phyloP scores from a whole-genome alignment of 2,888 invertebrate genomes.

The Drosophila stalkeri region DNA sequence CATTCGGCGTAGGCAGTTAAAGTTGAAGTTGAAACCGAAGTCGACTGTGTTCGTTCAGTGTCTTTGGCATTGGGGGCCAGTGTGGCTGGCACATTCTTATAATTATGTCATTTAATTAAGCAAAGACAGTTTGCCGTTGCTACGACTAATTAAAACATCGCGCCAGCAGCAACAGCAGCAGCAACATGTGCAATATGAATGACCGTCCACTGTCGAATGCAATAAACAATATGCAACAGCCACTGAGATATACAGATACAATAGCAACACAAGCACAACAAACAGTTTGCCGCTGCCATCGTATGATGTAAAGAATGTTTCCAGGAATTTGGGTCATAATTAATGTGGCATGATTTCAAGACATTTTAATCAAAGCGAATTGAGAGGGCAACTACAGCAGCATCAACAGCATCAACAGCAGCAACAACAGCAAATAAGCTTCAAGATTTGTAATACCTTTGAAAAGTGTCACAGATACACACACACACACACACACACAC shows the following conservation, averaged over 20 bases:
- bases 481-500: background rate
- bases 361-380: slow-evolving; percentile 76
- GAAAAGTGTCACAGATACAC: slow-evolving; percentile 55
- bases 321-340: slow-evolving; percentile 85
- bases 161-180: slow-evolving; percentile 61
- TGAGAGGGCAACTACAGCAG: slow-evolving; percentile 46
- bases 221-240: slow-evolving; percentile 70
- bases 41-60: slow-evolving; percentile 28
- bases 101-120: slow-evolving; percentile 85
- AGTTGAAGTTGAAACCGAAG: slow-evolving; percentile 38
- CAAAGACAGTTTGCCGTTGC: slow-evolving; percentile 81
- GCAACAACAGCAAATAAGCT: slow-evolving; percentile 24
- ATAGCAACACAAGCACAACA: slow-evolving; percentile 36
- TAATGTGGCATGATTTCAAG: slow-evolving; percentile 85
- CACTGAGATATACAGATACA: slow-evolving; percentile 5
- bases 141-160: slow-evolving; percentile 84
- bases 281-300: slow-evolving; percentile 76
- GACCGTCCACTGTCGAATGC: slow-evolving; percentile 83
- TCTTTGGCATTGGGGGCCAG: slow-evolving; percentile 59
- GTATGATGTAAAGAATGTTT: slow-evolving; percentile 80
- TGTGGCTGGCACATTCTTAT: slow-evolving; percentile 81
- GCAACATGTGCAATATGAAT: slow-evolving; percentile 75
- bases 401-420: slow-evolving; percentile 10
- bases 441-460: slow-evolving; percentile 53
- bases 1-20: slow-evolving; percentile 74